Evolutionary conservation across 1,140 invertebrate species (phyloP), one percentile per base, ranked within the genome.

Genomic region (Camponotus floridanus): DNA sequence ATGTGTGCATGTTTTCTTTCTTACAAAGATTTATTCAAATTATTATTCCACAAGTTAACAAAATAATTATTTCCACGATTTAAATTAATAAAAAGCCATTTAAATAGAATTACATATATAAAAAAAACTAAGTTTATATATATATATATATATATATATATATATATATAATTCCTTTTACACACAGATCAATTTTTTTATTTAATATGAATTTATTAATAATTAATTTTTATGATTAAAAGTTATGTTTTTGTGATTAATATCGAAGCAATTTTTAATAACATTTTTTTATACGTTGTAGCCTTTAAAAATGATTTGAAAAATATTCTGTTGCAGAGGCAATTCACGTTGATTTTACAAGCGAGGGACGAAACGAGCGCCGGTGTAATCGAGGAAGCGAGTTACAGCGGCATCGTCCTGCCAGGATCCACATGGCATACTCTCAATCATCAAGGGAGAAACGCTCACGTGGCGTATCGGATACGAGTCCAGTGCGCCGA

Each of bases 351-450:
- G 92, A 98, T 99, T 88, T 96, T 98, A 88, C 98, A 98, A 96
- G 98, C 98, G 84, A 97, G 98, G 95, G 98, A 98, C 95, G 97
- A 97, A 96, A 96, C 96, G 90, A 96, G 95, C 90, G 96, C 96
- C 88, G 96, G 96, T 84, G 96, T 98, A 91, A 98, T 99, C 94
- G 98, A 98, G 93, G 97, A 98, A 95, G 97, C 98, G 85, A 97
- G 97, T 92, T 98, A 98, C 96, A 98, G 98, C 76, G 98, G 98
- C 87, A 98, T 98, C 93, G 97, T 98, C 90, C 96, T 98, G 91
- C 98, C 98, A 62, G 98, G 98, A 89, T 96, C 97, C 64, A 97
- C 98, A 93, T 99, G 98, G 98, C 98, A 99, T 95, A 98, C 98
- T 74, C 96, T 98, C 91, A 97, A 97, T 92, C 97, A 98, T 95